A percentile compares a stretch with the other conserved stretches of the same genome.
These are phyloP conservation scores for Atherix ibis DNA, from an alignment of 2,888 invertebrate genomes.

Conservation along the genomic window DNA sequence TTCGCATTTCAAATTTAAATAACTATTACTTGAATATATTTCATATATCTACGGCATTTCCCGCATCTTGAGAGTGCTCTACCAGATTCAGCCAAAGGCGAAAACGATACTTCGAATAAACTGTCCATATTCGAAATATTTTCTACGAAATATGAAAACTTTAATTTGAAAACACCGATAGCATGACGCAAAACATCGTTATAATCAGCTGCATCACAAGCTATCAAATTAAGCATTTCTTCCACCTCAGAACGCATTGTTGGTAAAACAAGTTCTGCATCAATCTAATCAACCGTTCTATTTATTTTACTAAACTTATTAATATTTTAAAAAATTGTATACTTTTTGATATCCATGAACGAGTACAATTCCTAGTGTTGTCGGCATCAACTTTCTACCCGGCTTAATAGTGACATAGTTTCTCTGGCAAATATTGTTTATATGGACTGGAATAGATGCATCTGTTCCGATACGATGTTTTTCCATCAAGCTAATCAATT, in stretches of 20 bases:
- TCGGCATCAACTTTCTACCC: slow-evolving; percentile 80
- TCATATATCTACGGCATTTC: slow-evolving; percentile 95
- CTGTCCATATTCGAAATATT: slow-evolving; percentile 94
- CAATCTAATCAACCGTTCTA: no score
- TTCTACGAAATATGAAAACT: slow-evolving; percentile 92
- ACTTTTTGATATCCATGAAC: slow-evolving; percentile 98
- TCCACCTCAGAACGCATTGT: slow-evolving; percentile 97
- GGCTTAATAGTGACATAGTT: slow-evolving; percentile 84
- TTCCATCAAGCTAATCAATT: slow-evolving; percentile 95
- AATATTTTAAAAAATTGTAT: no score
- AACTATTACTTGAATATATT: slow-evolving; percentile 49
- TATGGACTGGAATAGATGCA: slow-evolving; percentile 97
- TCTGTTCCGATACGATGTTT: slow-evolving; percentile 99
- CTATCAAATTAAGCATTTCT: slow-evolving; percentile 86
- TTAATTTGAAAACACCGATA: slow-evolving; percentile 81
- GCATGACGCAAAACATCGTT: slow-evolving; percentile 78
- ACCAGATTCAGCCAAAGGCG: slow-evolving; percentile 85
- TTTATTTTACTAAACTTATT: no score
- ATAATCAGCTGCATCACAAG: slow-evolving; percentile 78
- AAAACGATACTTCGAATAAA: slow-evolving; percentile 92
- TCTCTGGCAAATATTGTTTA: slow-evolving; percentile 93
- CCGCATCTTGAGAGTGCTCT: slow-evolving; percentile 82
- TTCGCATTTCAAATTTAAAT: not conserved
- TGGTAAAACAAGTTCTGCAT: slow-evolving; percentile 86
- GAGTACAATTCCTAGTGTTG: slow-evolving; percentile 86